Conservation (phyloP, 1,140 invertebrate genomes). For the Oryzaephilus surinamensis region DNA sequence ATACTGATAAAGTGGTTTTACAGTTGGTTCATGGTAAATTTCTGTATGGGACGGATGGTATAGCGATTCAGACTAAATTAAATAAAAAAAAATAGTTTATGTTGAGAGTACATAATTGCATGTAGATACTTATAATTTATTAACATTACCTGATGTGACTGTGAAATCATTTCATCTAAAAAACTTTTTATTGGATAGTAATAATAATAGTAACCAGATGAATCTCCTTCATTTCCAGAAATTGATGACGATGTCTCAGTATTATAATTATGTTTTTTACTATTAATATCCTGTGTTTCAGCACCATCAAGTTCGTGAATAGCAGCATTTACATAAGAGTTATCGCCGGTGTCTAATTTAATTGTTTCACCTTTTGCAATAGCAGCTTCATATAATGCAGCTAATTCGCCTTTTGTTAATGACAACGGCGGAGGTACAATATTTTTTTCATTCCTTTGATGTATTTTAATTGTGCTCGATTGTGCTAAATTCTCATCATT, state of each 20-base stretch:
- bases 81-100: too few relatives aligned
- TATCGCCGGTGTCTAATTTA: slow-evolving; percentile 23
- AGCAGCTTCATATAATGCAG: slow-evolving; percentile 28
- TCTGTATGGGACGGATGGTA: slow-evolving; percentile 6
- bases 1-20: slow-evolving; percentile 25
- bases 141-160: slow-evolving; percentile 10
- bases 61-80: slow-evolving; percentile 5
- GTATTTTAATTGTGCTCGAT: neutral
- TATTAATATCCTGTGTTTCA: slow-evolving; percentile 4
- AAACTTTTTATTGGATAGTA: slow-evolving; percentile 36
- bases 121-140: neutral
- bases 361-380: slow-evolving; percentile 29
- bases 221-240: slow-evolving; percentile 10
- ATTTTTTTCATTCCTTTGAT: slow-evolving; percentile 9
- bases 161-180: slow-evolving; percentile 25
- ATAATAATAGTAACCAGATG: slow-evolving; percentile 32
- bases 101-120: neutral
- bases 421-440: slow-evolving; percentile 18
- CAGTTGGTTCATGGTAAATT: slow-evolving; percentile 14
- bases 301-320: slow-evolving; percentile 26
- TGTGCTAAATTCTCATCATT: neutral
- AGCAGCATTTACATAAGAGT: slow-evolving; percentile 22
- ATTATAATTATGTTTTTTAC: slow-evolving; percentile 1
- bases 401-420: slow-evolving; percentile 29
- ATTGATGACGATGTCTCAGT: slow-evolving; percentile 1